Percentiles rank a stretch among this genome's conserved stretches.
Conservation (phyloP, 2,888 invertebrate species). For the Macropis europaea region DNA sequence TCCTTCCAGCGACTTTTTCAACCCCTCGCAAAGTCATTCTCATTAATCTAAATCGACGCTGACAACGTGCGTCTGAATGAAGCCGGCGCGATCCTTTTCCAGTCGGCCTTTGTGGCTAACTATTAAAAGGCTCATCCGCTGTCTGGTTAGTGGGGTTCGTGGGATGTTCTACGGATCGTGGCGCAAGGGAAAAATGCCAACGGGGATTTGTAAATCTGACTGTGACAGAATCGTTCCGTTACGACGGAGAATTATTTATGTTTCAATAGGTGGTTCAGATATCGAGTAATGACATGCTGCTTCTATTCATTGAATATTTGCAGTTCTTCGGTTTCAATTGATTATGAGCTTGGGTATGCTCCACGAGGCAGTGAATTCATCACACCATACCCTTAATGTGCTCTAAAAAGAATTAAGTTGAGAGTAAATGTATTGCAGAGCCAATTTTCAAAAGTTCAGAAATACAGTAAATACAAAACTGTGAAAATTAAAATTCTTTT, state of each 20-base stretch:
- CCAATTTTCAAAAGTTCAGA: too few relatives aligned
- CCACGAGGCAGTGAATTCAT: too few relatives aligned
- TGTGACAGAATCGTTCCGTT: not conserved
- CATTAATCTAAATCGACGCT: constrained; percentile 62
- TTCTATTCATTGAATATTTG: not conserved
- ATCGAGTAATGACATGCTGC: not conserved
- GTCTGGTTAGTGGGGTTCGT: constrained; percentile 18
- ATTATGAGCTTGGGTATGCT: too few relatives aligned
- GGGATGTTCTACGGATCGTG: constrained; percentile 1
- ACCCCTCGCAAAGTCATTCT: constrained; percentile 38
- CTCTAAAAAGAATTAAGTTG: too few relatives aligned
- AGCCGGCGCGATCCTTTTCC: constrained; percentile 38
- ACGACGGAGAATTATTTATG: not conserved
- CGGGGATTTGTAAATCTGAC: constrained; percentile 1
- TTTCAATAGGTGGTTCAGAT: not conserved
- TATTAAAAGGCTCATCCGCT: constrained; percentile 45
- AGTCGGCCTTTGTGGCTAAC: constrained; percentile 40
- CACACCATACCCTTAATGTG: too few relatives aligned
- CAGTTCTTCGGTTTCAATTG: not conserved
- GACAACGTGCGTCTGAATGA: constrained; percentile 48
- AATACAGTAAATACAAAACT: too few relatives aligned
- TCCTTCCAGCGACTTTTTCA: constrained; percentile 23
- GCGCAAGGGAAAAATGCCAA: not conserved
- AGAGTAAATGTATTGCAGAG: too few relatives aligned
- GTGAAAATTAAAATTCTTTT: too few relatives aligned